Conservation (phyloP, 2,113 vertebrate genomes). For the Trinectes maculatus region DNA sequence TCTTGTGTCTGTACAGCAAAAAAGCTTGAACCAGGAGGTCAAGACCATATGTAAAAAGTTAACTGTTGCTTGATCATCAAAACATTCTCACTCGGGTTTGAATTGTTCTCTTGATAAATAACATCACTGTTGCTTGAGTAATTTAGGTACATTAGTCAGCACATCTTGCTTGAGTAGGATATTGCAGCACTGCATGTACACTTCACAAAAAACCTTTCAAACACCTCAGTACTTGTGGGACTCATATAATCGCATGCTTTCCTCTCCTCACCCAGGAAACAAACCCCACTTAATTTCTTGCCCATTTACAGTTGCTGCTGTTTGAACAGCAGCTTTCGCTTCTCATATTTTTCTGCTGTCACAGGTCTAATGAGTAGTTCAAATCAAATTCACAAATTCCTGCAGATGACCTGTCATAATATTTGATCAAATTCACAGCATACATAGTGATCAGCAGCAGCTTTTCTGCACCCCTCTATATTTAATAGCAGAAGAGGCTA, state of each 20-base stretch:
- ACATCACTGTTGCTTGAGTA: not conserved
- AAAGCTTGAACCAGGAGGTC: too few species aligned
- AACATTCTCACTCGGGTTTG: not conserved
- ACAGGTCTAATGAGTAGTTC: slow-evolving; percentile 1
- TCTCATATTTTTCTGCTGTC: slow-evolving; percentile 19
- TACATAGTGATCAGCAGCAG: slow-evolving; percentile 2
- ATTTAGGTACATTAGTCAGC: slow-evolving; percentile 2
- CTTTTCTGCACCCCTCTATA: too few species aligned
- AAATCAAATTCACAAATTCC: slow-evolving; percentile 36
- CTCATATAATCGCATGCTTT: slow-evolving; percentile 42
- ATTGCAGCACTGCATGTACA: slow-evolving; percentile 3
- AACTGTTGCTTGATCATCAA: not conserved
- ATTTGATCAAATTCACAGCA: slow-evolving; percentile 40
- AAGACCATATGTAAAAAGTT: too few species aligned
- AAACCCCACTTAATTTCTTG: slow-evolving; percentile 30
- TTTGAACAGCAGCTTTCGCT: slow-evolving; percentile 32
- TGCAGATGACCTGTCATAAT: slow-evolving; percentile 19
- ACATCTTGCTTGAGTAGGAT: slow-evolving; percentile 6
- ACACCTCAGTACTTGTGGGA: slow-evolving; percentile 34
- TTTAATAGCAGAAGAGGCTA: too few species aligned
- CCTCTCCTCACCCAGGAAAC: slow-evolving; percentile 26
- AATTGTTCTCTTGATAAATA: slow-evolving; percentile 7
- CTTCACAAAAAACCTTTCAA: slow-evolving; percentile 21
- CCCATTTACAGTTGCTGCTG: slow-evolving; percentile 40
- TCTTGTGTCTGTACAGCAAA: too few species aligned